Conservation (phyloP, 2,797 vertebrate species). For the Periparus ater region DNA sequence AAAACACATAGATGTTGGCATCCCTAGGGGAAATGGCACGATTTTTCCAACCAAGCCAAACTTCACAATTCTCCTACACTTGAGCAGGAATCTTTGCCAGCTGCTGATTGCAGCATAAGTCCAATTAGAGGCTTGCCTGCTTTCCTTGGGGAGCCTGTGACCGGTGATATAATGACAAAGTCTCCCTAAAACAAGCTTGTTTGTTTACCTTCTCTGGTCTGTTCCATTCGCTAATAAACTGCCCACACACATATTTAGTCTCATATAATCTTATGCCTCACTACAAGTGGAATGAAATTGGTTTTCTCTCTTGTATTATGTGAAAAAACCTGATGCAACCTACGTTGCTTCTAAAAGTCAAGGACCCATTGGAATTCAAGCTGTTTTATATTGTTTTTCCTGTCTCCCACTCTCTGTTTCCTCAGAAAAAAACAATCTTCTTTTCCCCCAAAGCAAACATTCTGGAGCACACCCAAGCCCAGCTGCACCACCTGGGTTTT, state of each 20-base stretch:
- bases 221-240: conserved; percentile 60
- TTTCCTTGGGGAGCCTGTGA: conserved; percentile 4
- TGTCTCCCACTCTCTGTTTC: not conserved
- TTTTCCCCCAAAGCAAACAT: not conserved
- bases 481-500: not conserved
- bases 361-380: not conserved
- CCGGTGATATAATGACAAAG: not conserved
- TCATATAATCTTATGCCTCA: conserved; percentile 24
- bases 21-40: fast-evolving
- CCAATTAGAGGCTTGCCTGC: conserved; percentile 16
- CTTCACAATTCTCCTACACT: not conserved
- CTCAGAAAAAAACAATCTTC: not conserved
- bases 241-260: conserved; percentile 40
- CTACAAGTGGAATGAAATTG: conserved; percentile 2
- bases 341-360: not conserved
- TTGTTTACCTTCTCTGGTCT: conserved; percentile 45
- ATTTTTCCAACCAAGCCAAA: not conserved
- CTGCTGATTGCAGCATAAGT: not conserved
- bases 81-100: not conserved
- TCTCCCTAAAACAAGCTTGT: conserved; percentile 32
- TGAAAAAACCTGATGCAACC: not conserved
- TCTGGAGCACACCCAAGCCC: not conserved
- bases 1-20: not conserved
- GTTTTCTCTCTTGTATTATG: not conserved
- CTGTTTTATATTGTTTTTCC: not conserved